Percentiles rank a stretch among this genome's conserved stretches.
These are phyloP conservation scores for Fulica atra DNA, from an alignment of 2,113 vertebrate species.

Conservation along the genomic window DNA sequence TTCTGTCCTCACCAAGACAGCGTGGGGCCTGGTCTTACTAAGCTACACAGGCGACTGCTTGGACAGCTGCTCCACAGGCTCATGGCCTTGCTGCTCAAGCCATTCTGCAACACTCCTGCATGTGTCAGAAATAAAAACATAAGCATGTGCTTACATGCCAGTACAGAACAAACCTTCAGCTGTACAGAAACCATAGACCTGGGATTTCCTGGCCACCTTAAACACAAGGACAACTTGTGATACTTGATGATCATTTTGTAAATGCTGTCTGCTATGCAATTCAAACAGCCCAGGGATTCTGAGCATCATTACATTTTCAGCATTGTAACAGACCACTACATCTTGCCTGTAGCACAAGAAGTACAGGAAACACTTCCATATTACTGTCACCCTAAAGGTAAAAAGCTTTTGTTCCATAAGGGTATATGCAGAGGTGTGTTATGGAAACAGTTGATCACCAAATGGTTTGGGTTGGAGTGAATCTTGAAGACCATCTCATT, in stretches of 20 bases:
- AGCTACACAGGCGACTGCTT: too few relatives aligned
- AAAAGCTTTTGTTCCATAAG: not conserved
- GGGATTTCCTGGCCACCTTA: not conserved
- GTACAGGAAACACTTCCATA: not conserved
- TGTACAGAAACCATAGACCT: not conserved
- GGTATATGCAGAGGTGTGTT: rapidly evolving
- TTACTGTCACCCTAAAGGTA: not conserved
- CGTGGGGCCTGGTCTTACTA: too few relatives aligned
- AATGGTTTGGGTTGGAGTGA: too few relatives aligned
- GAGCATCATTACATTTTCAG: not conserved
- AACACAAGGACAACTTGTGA: not conserved
- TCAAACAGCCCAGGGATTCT: not conserved
- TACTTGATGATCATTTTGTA: not conserved
- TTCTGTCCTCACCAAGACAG: too few relatives aligned
- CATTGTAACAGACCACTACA: not conserved
- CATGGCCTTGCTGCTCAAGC: too few relatives aligned
- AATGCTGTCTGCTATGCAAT: not conserved
- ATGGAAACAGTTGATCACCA: not conserved
- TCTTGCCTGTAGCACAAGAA: not conserved
- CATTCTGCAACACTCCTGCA: too few relatives aligned
- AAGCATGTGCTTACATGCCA: not conserved
- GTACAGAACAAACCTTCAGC: not conserved
- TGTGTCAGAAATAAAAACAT: not conserved
- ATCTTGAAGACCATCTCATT: too few relatives aligned
- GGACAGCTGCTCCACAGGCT: too few relatives aligned